phyloP scores from a whole-genome alignment of 2,113 vertebrate genomes.

The Brienomyrus longianalis region DNA sequence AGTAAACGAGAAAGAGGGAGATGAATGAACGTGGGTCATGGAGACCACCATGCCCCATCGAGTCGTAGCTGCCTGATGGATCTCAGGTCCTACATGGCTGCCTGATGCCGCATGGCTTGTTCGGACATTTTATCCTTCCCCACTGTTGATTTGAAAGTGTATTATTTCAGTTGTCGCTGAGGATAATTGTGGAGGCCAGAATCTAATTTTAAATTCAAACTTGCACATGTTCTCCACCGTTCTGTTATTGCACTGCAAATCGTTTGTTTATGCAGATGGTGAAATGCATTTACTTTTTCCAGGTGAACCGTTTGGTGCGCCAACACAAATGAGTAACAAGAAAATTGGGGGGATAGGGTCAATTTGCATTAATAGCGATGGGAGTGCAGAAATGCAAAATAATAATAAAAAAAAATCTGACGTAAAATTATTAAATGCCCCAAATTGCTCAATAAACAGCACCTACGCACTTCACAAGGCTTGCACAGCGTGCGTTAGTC shows the following conservation, averaged over 20 bases:
- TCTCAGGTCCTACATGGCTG: slow-evolving; percentile 39
- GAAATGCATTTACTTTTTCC: slow-evolving; percentile 18
- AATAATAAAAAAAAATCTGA: neutral
- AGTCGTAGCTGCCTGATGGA: slow-evolving; percentile 55
- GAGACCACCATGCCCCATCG: slow-evolving; percentile 52
- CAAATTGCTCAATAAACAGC: neutral
- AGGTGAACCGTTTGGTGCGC: neutral
- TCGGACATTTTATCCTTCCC: slow-evolving; percentile 18
- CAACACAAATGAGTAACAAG: slow-evolving; percentile 16
- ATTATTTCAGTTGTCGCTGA: slow-evolving; percentile 27
- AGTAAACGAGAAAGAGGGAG: neutral
- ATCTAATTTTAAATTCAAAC: slow-evolving; percentile 11
- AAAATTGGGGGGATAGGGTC: neutral
- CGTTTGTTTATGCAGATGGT: slow-evolving; percentile 5
- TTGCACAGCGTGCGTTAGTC: neutral
- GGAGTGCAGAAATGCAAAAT: slow-evolving; percentile 16
- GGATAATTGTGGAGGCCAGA: slow-evolving; percentile 9
- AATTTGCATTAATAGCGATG: neutral
- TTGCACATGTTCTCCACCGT: neutral
- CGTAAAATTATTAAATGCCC: neutral
- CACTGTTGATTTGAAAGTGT: slow-evolving; percentile 34
- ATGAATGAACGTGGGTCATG: slow-evolving; percentile 56
- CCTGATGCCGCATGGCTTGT: slow-evolving; percentile 32
- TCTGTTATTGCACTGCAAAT: neutral
- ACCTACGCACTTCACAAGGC: neutral